These are phyloP conservation scores for Cephus runcator DNA, from an alignment of 2,888 invertebrate genomes.

Conservation along the genomic window DNA sequence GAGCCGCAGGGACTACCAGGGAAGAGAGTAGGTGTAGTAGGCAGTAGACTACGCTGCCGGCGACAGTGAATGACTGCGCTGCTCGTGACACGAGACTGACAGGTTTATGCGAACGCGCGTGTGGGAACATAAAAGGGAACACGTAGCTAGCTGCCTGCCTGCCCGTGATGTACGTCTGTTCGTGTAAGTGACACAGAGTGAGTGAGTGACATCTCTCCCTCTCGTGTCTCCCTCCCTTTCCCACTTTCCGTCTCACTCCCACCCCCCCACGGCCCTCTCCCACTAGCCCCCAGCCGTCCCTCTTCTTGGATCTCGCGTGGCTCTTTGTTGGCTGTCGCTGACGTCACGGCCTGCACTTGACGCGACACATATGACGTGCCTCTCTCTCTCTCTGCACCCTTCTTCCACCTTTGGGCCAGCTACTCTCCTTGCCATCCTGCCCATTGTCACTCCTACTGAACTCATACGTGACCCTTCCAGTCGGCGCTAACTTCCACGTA, in stretches of 20 bases:
- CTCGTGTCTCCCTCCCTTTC: slow-evolving; percentile 21
- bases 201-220: slow-evolving; percentile 60
- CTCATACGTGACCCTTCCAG: too few species aligned
- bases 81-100: slow-evolving; percentile 65
- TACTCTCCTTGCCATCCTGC: too few species aligned
- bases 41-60: slow-evolving; percentile 39
- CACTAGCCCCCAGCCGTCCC: slow-evolving; percentile 25
- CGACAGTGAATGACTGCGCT: slow-evolving; percentile 64
- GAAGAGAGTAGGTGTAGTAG: too few species aligned
- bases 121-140: slow-evolving; percentile 63
- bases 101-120: slow-evolving; percentile 63
- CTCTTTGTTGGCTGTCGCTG: slow-evolving; percentile 45
- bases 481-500: too few species aligned
- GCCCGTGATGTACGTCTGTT: slow-evolving; percentile 64
- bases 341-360: slow-evolving; percentile 49
- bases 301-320: slow-evolving; percentile 18
- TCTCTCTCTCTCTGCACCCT: background rate
- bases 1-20: too few species aligned
- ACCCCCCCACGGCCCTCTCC: slow-evolving; percentile 20
- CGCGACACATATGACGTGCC: slow-evolving; percentile 35
- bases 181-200: slow-evolving; percentile 64
- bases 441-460: too few species aligned
- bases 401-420: too few species aligned
- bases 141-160: slow-evolving; percentile 50
- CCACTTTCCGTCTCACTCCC: slow-evolving; percentile 5